Percentiles rank a stretch among this genome's conserved stretches.
Evolutionary conservation across 2,888 invertebrate genomes (phyloP).

Genomic region (Ceraclea dissimilis): DNA sequence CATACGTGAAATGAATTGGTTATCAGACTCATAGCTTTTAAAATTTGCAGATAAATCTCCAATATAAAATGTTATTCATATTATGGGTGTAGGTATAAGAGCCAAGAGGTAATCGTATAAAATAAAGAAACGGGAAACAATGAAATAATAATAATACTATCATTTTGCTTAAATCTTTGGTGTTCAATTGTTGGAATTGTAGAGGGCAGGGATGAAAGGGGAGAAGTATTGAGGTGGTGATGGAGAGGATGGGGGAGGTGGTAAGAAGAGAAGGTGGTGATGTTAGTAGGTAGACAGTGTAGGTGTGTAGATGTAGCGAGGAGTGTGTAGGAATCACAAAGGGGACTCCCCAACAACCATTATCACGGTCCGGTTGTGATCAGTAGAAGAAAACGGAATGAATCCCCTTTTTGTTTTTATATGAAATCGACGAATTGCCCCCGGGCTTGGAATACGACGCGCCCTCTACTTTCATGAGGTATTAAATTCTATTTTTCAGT

Average conservation of each 20-base stretch:
- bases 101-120: too few relatives aligned
- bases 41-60: too few relatives aligned
- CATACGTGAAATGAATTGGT: too few relatives aligned
- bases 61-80: too few relatives aligned
- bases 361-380: slow-evolving; percentile 24
- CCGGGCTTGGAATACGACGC: slow-evolving; percentile 12
- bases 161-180: not conserved
- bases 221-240: too few relatives aligned
- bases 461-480: slow-evolving; percentile 9
- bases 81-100: too few relatives aligned
- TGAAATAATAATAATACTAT: not conserved
- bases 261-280: too few relatives aligned
- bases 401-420: slow-evolving; percentile 25
- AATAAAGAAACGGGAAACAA: too few relatives aligned
- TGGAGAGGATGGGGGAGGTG: too few relatives aligned
- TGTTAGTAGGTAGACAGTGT: not conserved
- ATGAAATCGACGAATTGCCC: slow-evolving; percentile 24
- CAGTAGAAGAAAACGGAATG: slow-evolving; percentile 8
- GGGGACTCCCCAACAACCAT: slow-evolving; percentile 13
- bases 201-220: not conserved
- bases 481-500: slow-evolving; percentile 26
- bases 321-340: not conserved
- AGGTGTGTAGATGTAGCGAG: not conserved
- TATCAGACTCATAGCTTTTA: too few relatives aligned
- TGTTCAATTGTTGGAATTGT: not conserved